A percentile compares a stretch with the other conserved stretches of the same genome.
phyloP scores from a whole-genome alignment of 2,113 vertebrate genomes.

The Corydoras sp. region DNA sequence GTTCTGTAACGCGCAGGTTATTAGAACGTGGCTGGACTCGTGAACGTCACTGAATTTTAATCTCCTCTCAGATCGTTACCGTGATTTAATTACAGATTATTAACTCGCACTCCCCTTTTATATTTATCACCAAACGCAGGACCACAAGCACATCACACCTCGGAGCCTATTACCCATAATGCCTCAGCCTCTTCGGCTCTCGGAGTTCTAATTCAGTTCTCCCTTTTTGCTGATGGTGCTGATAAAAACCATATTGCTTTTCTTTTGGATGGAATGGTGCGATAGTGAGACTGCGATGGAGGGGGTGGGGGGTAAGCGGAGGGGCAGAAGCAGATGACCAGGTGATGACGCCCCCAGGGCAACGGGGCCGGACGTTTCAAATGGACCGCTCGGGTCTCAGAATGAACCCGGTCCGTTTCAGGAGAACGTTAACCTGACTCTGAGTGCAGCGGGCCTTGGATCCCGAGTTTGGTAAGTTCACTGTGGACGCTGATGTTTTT shows the following conservation, averaged over 20 bases:
- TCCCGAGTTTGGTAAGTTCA: too few species aligned
- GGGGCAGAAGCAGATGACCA: not conserved
- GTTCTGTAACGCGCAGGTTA: too few species aligned
- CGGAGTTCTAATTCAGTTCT: conserved; percentile 28
- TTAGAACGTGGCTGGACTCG: too few species aligned
- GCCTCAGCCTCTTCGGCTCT: conserved; percentile 36
- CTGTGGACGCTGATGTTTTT: too few species aligned
- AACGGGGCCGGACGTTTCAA: conserved; percentile 34
- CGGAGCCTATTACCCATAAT: conserved; percentile 20
- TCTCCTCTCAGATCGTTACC: too few species aligned
- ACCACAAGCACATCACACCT: conserved; percentile 10
- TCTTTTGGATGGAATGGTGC: conserved; percentile 26
- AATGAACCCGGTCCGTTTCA: conserved; percentile 31
- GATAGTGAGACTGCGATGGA: not conserved
- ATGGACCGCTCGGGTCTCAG: conserved; percentile 33
- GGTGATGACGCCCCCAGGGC: conserved; percentile 22
- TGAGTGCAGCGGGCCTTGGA: not conserved
- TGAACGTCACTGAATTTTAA: too few species aligned
- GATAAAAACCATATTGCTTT: conserved; percentile 44
- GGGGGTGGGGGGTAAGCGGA: not conserved
- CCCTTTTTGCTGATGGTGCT: conserved; percentile 32
- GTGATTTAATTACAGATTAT: too few species aligned
- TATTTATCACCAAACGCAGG: not conserved
- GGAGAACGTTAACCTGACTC: conserved; percentile 2
- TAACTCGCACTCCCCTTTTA: too few species aligned